Evolutionary conservation across 2,888 invertebrate genomes (phyloP), one percentile per base, ranked within the genome.

Genomic region (Liposcelis brunnea): DNA sequence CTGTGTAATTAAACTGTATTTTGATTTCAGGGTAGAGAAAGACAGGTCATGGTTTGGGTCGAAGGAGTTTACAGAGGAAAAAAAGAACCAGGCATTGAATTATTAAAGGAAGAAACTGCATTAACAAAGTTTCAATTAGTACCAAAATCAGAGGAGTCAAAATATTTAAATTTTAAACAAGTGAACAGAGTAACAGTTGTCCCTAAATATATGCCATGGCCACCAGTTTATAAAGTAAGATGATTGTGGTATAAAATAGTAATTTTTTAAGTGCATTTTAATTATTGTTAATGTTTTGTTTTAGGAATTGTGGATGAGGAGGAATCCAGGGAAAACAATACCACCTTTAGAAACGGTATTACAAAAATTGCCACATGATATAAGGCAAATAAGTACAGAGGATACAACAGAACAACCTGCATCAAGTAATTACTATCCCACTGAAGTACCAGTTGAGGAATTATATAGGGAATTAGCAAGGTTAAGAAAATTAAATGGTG

Each of bases 91-190:
- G 67, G 72, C 44, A n/a, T 62, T 75, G 1, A 63, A 74, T 0
- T 72, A 75, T 60, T 86, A 8, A 74, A 75, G 52, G 62, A 70
- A 1, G 67, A 71, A 21, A 78, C 80, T 37, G 84, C 81, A 58
- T 87, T 87, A 63, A 62, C 79, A 0, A 91, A 93, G 61, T 91
- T 80, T 59, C 68, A 70, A 54, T 66, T 93, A 7, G 69, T 93
- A 49, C 80, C 84, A 0, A 83, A 80, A 58, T 75, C 80, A 54
- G 77, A 89, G 55, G 91, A 91, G 61, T 64, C 65, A 1, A 67
- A 67, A 48, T 75, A 75, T 52, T 62, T 74, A 34, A 50, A 49
- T 16, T 37, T 34, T 35, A 61, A 65, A 40, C 55, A 64, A n/a
- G 55, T 58, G 1, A 57, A 64, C 40, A 44, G 18, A 16, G 34